These are phyloP conservation scores for Dendroctonus valens DNA, from an alignment of 1,140 invertebrate species.

Conservation along the genomic window DNA sequence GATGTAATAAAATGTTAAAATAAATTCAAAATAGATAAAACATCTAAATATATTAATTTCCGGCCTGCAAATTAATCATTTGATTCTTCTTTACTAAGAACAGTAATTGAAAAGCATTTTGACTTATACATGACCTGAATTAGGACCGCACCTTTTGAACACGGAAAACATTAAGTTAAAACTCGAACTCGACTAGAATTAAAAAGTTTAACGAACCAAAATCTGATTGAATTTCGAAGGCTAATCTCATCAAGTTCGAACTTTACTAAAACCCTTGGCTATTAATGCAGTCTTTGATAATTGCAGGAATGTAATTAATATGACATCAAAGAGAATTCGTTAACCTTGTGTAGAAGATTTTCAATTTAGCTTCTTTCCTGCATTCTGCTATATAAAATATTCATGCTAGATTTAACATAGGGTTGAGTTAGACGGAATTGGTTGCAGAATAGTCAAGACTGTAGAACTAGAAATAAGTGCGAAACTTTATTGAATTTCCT, in stretches of 20 bases:
- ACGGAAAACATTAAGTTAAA: no score
- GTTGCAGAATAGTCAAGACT: not conserved
- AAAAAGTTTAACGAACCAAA: slow-evolving; percentile 14
- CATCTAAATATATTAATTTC: no score
- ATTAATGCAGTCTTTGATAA: slow-evolving; percentile 16
- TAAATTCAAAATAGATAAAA: no score
- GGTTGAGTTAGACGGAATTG: not conserved
- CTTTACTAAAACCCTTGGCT: slow-evolving; percentile 4
- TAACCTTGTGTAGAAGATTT: slow-evolving; percentile 7
- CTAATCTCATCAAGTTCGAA: slow-evolving; percentile 8
- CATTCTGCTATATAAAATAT: not conserved
- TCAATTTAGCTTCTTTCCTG: slow-evolving; percentile 1
- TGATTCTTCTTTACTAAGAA: no score
- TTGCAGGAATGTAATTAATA: slow-evolving; percentile 14
- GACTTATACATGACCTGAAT: no score
- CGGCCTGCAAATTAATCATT: no score
- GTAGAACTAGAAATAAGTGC: not conserved
- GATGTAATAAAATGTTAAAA: no score
- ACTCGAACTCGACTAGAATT: no score
- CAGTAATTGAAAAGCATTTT: no score
- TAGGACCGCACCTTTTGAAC: no score
- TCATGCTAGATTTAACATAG: not conserved
- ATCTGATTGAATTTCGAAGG: slow-evolving; percentile 6
- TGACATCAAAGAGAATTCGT: slow-evolving; percentile 18
- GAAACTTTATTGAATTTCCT: no score